Conservation (phyloP, 2,113 vertebrate genomes). For the Cyphomyrus discorhynchus region DNA sequence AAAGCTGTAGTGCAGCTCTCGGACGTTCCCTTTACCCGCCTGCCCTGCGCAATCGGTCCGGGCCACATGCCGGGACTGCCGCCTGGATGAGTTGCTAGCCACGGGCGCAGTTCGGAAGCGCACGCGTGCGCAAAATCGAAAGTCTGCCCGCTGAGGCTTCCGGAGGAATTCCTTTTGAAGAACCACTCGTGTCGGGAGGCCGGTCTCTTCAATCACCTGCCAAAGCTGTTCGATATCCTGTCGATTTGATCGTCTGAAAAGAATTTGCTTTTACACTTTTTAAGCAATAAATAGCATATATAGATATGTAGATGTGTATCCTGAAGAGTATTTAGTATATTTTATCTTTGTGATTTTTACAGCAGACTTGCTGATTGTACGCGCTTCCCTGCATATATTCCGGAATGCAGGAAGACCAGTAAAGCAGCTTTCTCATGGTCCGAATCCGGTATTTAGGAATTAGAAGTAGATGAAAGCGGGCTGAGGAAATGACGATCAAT, state of each 20-base stretch:
- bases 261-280: neutral
- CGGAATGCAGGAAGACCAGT: neutral
- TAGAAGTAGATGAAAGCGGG: neutral
- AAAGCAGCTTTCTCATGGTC: neutral
- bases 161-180: neutral
- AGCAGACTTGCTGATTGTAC: neutral
- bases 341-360: neutral
- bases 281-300: neutral
- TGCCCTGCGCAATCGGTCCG: neutral
- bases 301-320: neutral
- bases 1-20: neutral
- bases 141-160: neutral
- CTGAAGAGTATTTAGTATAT: neutral
- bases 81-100: neutral
- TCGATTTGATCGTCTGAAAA: neutral
- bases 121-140: neutral
- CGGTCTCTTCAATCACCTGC: neutral
- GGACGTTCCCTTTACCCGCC: neutral
- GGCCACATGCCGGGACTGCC: neutral
- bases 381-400: neutral
- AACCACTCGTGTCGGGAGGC: neutral
- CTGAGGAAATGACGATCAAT: neutral
- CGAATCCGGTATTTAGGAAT: neutral
- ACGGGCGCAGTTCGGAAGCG: neutral
- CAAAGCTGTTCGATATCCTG: neutral